Percentiles rank a stretch among this genome's conserved stretches.
phyloP scores from a whole-genome alignment of 2,797 vertebrate genomes.

The Syngnathus acus region DNA sequence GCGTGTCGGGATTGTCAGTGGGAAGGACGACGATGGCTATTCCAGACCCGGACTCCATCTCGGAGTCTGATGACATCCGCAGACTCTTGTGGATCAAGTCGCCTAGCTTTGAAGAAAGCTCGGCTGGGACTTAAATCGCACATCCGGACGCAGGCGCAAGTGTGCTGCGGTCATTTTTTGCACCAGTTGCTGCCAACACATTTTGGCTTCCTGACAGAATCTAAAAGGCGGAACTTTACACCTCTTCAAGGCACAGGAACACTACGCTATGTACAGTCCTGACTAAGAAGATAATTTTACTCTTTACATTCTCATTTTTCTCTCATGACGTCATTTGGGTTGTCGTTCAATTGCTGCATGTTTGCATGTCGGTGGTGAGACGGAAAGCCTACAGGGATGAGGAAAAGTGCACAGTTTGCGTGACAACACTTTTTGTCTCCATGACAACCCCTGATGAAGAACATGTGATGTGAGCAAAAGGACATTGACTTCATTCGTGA shows the following conservation, averaged over 20 bases:
- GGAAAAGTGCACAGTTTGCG: background rate
- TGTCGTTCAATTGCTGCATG: background rate
- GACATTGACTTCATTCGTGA: slow-evolving; percentile 2
- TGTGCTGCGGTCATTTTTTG: background rate
- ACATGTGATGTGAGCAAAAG: slow-evolving; percentile 1
- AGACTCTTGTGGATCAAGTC: slow-evolving; percentile 52
- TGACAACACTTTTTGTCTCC: background rate
- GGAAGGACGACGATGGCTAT: slow-evolving; percentile 54
- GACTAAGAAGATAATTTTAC: no score
- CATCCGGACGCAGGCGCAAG: slow-evolving; percentile 11
- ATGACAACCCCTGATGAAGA: background rate
- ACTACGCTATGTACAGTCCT: no score
- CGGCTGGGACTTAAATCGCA: slow-evolving; percentile 23
- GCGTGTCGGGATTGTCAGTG: slow-evolving; percentile 37
- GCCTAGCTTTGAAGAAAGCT: slow-evolving; percentile 29
- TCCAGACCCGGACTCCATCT: slow-evolving; percentile 54
- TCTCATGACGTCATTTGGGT: no score
- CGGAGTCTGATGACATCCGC: slow-evolving; percentile 63
- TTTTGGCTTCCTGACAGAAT: no score
- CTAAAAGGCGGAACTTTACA: background rate
- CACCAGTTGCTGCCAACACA: no score
- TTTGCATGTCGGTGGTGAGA: background rate
- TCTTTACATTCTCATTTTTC: no score
- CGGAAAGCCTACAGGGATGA: background rate
- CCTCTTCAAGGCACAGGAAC: no score